Conservation (phyloP, 2,888 invertebrate species). For the Pseudanteris insignis region DNA sequence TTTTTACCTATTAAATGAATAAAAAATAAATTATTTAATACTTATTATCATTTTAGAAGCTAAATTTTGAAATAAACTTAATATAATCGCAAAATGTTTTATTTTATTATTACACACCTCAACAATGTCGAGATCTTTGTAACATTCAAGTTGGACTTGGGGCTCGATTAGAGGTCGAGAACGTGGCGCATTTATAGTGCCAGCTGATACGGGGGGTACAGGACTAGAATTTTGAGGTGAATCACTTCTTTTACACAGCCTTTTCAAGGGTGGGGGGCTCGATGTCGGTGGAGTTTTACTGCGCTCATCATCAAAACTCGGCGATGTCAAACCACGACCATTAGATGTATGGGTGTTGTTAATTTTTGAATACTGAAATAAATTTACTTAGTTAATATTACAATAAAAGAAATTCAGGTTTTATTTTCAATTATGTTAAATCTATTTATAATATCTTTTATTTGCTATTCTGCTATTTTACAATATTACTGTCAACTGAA, state of each 20-base stretch:
- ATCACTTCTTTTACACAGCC: conserved; percentile 66
- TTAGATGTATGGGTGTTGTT: conserved; percentile 64
- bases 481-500: too few species aligned
- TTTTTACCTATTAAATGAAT: background rate
- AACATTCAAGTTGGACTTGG: conserved; percentile 66
- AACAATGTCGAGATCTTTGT: conserved; percentile 65
- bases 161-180: conserved; percentile 65
- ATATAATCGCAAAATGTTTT: too few species aligned
- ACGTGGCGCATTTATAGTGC: conserved; percentile 60
- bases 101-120: conserved; percentile 53
- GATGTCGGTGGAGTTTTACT: conserved; percentile 64
- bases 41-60: too few species aligned
- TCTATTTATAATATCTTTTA: too few species aligned
- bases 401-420: too few species aligned
- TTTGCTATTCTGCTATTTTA: too few species aligned
- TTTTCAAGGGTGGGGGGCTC: conserved; percentile 65
- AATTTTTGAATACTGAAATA: conserved; percentile 59
- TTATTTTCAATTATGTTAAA: too few species aligned
- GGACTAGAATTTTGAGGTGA: conserved; percentile 66
- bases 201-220: conserved; percentile 58
- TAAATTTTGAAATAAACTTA: too few species aligned
- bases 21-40: too few species aligned
- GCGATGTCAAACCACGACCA: conserved; percentile 63
- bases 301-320: conserved; percentile 64
- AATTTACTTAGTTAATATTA: too few species aligned